These are phyloP conservation scores for Atta cephalotes DNA, from an alignment of 1,140 invertebrate genomes.

Conservation along the genomic window DNA sequence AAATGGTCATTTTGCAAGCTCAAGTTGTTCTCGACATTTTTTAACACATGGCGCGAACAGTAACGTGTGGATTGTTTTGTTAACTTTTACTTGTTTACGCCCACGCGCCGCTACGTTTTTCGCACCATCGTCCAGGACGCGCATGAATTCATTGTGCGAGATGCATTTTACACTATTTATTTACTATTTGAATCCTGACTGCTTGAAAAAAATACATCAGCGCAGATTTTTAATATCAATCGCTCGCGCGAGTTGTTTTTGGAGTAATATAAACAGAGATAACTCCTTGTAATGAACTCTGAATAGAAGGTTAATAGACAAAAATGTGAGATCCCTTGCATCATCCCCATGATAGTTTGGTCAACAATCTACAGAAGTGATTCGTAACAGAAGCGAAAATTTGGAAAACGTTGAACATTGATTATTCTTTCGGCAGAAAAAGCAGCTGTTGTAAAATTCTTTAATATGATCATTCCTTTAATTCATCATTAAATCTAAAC, in stretches of 20 bases:
- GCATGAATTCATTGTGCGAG: constrained; percentile 60
- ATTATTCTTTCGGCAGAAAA: not conserved
- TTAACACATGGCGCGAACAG: constrained; percentile 47
- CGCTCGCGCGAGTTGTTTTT: not conserved
- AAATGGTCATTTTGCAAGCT: constrained; percentile 41
- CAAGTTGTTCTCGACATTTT: constrained; percentile 44
- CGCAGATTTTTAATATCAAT: constrained; percentile 47
- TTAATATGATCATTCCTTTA: no score
- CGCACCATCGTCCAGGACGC: constrained; percentile 45
- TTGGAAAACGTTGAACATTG: not conserved
- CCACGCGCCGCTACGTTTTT: constrained; percentile 49
- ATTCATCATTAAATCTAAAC: no score
- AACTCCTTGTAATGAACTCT: not conserved
- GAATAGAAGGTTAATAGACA: not conserved
- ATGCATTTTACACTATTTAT: constrained; percentile 61
- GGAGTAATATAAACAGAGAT: not conserved
- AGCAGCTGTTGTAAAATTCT: not conserved
- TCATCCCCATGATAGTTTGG: not conserved
- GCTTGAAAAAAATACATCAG: constrained; percentile 56
- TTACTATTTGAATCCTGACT: constrained; percentile 60
- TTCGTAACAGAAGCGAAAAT: not conserved
- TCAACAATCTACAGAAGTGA: not conserved
- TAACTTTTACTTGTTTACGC: constrained; percentile 63
- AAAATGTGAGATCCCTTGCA: not conserved
- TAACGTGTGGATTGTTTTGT: constrained; percentile 56